Conservation (phyloP, 2,113 vertebrate genomes). For the Corvus moneduloides region DNA sequence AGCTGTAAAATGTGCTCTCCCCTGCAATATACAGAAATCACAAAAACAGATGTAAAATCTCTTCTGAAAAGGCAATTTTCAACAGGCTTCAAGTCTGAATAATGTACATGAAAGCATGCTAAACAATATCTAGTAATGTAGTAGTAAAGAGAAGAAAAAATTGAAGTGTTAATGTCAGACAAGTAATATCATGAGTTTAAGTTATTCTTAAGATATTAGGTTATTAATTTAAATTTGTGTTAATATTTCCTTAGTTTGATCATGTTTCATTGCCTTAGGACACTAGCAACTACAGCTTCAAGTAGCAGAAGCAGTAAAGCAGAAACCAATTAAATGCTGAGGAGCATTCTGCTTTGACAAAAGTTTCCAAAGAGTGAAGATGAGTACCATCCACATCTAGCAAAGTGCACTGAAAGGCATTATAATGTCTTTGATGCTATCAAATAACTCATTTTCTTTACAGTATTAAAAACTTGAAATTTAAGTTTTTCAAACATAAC, state of each 20-base stretch:
- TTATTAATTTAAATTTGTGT: background rate
- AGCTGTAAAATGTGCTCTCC: constrained; percentile 82
- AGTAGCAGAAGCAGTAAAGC: background rate
- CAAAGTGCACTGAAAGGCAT: background rate
- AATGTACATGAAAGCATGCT: background rate
- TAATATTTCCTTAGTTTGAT: background rate
- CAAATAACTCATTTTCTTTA: background rate
- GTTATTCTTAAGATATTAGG: background rate
- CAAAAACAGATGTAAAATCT: background rate
- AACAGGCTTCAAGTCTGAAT: background rate
- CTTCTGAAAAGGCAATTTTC: background rate
- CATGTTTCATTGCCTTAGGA: background rate
- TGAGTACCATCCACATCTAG: background rate
- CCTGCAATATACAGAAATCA: constrained; percentile 67
- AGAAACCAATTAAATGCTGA: background rate
- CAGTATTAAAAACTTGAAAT: background rate
- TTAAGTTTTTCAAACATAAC: background rate
- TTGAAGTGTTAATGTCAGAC: background rate
- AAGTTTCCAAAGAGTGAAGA: background rate
- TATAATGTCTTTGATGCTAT: background rate
- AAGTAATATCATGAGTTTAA: background rate
- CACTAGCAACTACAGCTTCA: background rate
- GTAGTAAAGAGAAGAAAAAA: background rate
- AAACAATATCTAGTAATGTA: background rate
- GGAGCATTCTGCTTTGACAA: background rate